phyloP scores from a whole-genome alignment of 2,888 invertebrate species.

The Watsonalla binaria region DNA sequence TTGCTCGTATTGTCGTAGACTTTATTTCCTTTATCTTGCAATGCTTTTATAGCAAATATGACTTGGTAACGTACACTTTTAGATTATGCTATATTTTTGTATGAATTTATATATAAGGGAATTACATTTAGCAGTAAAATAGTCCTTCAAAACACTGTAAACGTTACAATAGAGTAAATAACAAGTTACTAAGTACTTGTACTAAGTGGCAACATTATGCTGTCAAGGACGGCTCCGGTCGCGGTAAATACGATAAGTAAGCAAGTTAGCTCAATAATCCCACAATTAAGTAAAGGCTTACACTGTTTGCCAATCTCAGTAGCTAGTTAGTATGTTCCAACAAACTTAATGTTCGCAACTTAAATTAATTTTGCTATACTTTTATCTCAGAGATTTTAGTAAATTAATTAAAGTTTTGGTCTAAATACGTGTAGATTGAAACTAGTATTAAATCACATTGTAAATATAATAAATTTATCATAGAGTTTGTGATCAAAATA shows the following conservation, averaged over 20 bases:
- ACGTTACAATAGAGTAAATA: background rate
- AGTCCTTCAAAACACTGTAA: background rate
- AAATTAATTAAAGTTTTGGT: background rate
- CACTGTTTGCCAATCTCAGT: constrained; percentile 33
- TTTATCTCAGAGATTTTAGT: background rate
- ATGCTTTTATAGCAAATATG: background rate
- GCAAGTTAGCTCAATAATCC: constrained; percentile 50
- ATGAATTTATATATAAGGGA: too few relatives aligned
- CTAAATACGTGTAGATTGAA: background rate
- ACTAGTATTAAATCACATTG: background rate
- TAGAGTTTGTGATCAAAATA: too few relatives aligned
- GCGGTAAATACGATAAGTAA: constrained; percentile 53
- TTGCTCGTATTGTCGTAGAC: background rate
- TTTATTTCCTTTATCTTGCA: constrained; percentile 1
- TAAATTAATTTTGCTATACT: constrained; percentile 14
- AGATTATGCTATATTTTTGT: background rate
- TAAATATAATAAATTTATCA: too few relatives aligned
- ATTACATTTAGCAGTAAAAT: too few relatives aligned
- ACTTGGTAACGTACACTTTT: background rate
- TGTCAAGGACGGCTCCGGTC: constrained; percentile 27
- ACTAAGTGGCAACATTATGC: constrained; percentile 20
- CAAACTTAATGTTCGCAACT: constrained; percentile 27
- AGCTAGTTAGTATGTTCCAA: constrained; percentile 23
- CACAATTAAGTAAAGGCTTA: constrained; percentile 53
- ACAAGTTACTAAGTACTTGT: constrained; percentile 9